Percentiles rank a stretch among this genome's conserved stretches.
These are phyloP conservation scores for Sinocyclocheilus grahami DNA, from an alignment of 2,113 vertebrate genomes.

Conservation along the genomic window DNA sequence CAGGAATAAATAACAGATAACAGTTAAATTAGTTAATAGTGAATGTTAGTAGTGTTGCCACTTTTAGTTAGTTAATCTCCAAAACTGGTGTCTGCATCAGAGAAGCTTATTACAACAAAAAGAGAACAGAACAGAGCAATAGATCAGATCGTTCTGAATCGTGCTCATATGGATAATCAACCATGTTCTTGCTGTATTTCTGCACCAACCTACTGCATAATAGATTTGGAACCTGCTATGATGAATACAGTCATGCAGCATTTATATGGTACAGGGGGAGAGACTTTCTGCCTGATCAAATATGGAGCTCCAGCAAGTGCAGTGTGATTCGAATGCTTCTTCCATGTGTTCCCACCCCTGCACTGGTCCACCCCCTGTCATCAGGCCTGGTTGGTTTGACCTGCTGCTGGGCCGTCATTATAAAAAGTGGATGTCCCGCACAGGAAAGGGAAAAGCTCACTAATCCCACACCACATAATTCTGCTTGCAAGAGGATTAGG, in stretches of 20 bases:
- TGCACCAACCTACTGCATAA: conserved; percentile 18
- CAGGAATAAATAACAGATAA: background rate
- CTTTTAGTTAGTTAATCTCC: background rate
- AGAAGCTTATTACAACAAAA: background rate
- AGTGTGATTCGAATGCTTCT: background rate
- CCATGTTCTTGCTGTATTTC: background rate
- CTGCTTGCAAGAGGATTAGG: conserved; percentile 59
- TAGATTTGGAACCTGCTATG: background rate
- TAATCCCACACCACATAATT: conserved; percentile 62
- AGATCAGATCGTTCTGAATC: background rate
- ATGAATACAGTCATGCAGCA: conserved; percentile 46
- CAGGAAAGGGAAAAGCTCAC: conserved; percentile 19
- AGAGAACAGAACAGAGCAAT: background rate
- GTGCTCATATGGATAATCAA: background rate
- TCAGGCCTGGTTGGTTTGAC: conserved; percentile 41
- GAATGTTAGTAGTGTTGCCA: background rate
- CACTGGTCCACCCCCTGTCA: background rate
- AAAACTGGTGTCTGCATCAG: background rate
- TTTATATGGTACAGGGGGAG: conserved; percentile 34
- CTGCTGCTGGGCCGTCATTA: conserved; percentile 49
- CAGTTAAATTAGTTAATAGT: background rate
- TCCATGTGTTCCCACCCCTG: background rate
- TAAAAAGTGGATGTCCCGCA: conserved; percentile 44
- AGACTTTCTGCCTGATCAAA: conserved; percentile 25
- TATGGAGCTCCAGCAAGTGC: conserved; percentile 16